Evolutionary conservation across 2,888 invertebrate species (phyloP).

Genomic region (Acleris sparsana): DNA sequence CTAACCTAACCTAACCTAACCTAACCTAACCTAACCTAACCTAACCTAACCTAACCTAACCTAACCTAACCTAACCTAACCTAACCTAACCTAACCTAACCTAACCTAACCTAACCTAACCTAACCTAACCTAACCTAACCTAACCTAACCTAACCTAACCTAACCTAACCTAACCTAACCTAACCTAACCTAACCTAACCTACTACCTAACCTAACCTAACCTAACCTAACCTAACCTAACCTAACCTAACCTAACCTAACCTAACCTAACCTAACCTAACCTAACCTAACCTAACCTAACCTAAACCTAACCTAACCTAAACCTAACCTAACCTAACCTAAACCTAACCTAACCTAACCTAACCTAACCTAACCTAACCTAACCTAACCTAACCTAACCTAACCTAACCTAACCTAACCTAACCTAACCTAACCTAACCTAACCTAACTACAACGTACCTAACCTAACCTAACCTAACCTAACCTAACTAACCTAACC

Average conservation of each 20-base stretch:
- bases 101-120: slow-evolving; percentile 36
- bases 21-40: slow-evolving; percentile 44
- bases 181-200: slow-evolving; percentile 43
- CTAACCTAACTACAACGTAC: no score
- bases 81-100: slow-evolving; percentile 43
- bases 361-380: slow-evolving; percentile 40
- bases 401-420: no score
- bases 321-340: no score
- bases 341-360: no score
- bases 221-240: slow-evolving; percentile 42
- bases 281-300: no score
- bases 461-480: no score
- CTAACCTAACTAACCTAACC: no score
- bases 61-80: slow-evolving; percentile 44
- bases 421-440: no score
- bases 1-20: slow-evolving; percentile 43
- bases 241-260: slow-evolving; percentile 41
- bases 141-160: slow-evolving; percentile 41
- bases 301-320: no score
- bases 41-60: slow-evolving; percentile 44
- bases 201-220: slow-evolving; percentile 42
- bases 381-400: slow-evolving; percentile 39
- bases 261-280: slow-evolving; percentile 40
- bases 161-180: slow-evolving; percentile 42
- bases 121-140: slow-evolving; percentile 42